phyloP scores from a whole-genome alignment of 1,140 invertebrate genomes.

The Drosophila elegans region DNA sequence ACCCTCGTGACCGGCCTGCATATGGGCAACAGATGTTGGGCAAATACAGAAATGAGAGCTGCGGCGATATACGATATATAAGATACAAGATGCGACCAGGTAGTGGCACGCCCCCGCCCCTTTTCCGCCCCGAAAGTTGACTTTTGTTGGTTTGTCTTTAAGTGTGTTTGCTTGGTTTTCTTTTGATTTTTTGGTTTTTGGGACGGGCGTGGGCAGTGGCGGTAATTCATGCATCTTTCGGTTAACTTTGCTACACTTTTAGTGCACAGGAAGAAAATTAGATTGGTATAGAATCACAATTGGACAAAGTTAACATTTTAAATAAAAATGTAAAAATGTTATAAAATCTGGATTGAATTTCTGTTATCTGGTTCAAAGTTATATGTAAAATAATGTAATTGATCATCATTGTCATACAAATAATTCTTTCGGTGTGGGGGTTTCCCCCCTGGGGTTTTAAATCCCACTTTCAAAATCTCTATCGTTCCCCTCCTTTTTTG shows the following conservation, averaged over 20 bases:
- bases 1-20: constrained; percentile 53
- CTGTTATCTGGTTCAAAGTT: no score
- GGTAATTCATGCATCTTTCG: constrained; percentile 33
- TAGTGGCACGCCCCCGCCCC: constrained; percentile 59
- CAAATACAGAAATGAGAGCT: constrained; percentile 52
- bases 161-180: constrained; percentile 44
- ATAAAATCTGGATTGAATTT: no score
- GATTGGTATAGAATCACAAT: no score
- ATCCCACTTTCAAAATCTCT: background rate
- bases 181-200: constrained; percentile 6
- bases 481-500: constrained; percentile 15
- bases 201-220: constrained; percentile 45
- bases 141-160: constrained; percentile 44
- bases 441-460: constrained; percentile 3
- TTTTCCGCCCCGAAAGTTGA: constrained; percentile 40
- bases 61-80: constrained; percentile 20
- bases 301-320: no score
- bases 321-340: no score
- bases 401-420: no score
- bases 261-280: background rate
- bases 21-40: constrained; percentile 78
- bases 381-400: no score
- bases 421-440: background rate
- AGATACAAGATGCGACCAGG: constrained; percentile 55
- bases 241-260: constrained; percentile 43